Evolutionary conservation across 2,888 invertebrate species (phyloP), one percentile per base, ranked within the genome.

Genomic region (Drosophila colorata): DNA sequence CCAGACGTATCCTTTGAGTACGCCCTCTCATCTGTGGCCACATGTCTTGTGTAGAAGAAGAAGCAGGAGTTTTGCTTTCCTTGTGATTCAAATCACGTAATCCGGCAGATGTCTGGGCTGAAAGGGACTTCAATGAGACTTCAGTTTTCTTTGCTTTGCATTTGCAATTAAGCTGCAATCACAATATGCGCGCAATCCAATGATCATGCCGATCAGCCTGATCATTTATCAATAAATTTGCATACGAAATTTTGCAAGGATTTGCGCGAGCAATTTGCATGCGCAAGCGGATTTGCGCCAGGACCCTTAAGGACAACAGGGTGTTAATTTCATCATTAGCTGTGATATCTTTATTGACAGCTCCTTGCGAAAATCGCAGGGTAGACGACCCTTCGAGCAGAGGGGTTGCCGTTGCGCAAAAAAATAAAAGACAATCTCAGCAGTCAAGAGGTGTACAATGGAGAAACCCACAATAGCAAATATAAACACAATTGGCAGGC

Each of bases 261-360:
- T 28, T 28, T 3, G 20, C 20, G 20, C 2, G 1, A 25, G 25
- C 4, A 6, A 61, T 71, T 59, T 78, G 66, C 63, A 74, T 69
- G 44, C 47, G 14, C 35, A 76, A 85, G n/a, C 51, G 63, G 64
- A 52, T 70, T 71, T 65, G 20, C 3, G 57, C 38, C n/a, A 68
- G 51, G 23, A 48, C 16, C 6, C 16, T 43, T n/a, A n/a, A n/a
- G n/a, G n/a, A 57, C 47, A 71, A 33, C 11, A 63, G 85, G 78
- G 85, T 83, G 82, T 80, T 84, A 80, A 84, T 87, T 53, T 72
- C 75, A 78, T 84, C 81, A 84, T 81, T 87, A 87, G 72, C 66
- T 18, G 16, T 23, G 67, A 81, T 69, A 69, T 73, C 82, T 66
- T 57, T 43, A 81, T 85, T 60, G 65, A 46, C 61, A 65, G 55